Evolutionary conservation across 2,888 invertebrate species (phyloP).

Genomic region (Blera fallax): DNA sequence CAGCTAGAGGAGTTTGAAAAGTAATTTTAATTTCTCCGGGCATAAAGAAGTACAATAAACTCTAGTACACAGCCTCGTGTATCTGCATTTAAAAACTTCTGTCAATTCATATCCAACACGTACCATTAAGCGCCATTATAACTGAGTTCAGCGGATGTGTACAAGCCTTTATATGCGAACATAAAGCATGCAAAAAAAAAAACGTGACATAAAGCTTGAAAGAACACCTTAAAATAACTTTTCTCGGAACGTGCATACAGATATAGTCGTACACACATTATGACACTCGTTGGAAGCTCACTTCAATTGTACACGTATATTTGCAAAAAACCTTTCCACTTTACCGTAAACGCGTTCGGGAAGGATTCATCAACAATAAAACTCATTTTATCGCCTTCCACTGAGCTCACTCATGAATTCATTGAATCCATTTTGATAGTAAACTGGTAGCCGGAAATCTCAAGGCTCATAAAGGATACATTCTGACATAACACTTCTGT

Average conservation of each 20-base stretch:
- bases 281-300: constrained; percentile 15
- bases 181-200: constrained; percentile 6
- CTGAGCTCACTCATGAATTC: constrained; percentile 59
- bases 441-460: constrained; percentile 49
- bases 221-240: constrained; percentile 29
- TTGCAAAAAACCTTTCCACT: constrained; percentile 35
- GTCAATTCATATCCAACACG: constrained; percentile 27
- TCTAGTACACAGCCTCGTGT: neutral
- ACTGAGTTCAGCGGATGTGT: constrained; percentile 7
- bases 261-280: neutral
- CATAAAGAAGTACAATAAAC: neutral
- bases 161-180: constrained; percentile 5
- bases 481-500: constrained; percentile 60
- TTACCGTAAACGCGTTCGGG: constrained; percentile 34
- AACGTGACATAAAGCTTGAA: constrained; percentile 36
- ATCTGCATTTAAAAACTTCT: neutral
- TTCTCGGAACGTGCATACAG: neutral
- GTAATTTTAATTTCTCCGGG: too few species aligned
- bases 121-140: constrained; percentile 33
- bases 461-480: constrained; percentile 66
- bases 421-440: constrained; percentile 64
- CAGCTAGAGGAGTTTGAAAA: too few species aligned
- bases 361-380: constrained; percentile 67
- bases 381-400: constrained; percentile 61
- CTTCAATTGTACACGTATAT: constrained; percentile 57